A percentile compares a stretch with the other conserved stretches of the same genome.
These are phyloP conservation scores for Tyto alba DNA, from an alignment of 2,113 vertebrate genomes.

Conservation along the genomic window DNA sequence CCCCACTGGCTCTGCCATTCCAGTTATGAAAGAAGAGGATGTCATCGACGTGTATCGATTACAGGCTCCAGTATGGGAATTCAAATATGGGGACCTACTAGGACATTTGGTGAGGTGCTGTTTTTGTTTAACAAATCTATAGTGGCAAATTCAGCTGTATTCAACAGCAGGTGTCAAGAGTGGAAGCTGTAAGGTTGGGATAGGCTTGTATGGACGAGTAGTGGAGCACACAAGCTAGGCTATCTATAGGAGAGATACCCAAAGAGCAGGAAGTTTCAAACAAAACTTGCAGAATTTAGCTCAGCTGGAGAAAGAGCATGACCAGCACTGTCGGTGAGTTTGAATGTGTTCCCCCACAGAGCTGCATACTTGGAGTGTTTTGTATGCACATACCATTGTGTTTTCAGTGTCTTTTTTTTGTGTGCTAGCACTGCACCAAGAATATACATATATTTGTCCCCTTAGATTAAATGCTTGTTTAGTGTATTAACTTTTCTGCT, in stretches of 20 bases:
- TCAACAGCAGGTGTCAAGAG: neutral
- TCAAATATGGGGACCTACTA: slow-evolving; percentile 89
- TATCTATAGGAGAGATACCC: neutral
- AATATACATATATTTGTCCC: neutral
- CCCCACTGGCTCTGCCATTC: slow-evolving; percentile 83
- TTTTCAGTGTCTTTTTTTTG: neutral
- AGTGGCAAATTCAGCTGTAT: neutral
- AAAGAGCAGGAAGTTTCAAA: neutral
- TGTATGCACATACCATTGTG: rapidly evolving
- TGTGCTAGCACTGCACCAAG: neutral
- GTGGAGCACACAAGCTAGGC: neutral
- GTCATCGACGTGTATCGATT: slow-evolving; percentile 87
- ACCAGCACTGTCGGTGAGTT: neutral
- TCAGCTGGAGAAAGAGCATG: neutral
- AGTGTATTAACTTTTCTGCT: neutral
- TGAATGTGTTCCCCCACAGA: neutral
- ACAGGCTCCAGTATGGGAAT: slow-evolving; percentile 96
- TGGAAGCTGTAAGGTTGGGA: neutral
- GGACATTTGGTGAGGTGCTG: slow-evolving; percentile 83
- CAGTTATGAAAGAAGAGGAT: slow-evolving; percentile 81
- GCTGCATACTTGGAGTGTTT: neutral
- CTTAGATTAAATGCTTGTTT: neutral
- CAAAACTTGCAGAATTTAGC: neutral
- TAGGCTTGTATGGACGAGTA: neutral
- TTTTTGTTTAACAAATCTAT: neutral